Conservation (phyloP, 2,113 vertebrate genomes). For the Misgurnus anguillicaudatus region DNA sequence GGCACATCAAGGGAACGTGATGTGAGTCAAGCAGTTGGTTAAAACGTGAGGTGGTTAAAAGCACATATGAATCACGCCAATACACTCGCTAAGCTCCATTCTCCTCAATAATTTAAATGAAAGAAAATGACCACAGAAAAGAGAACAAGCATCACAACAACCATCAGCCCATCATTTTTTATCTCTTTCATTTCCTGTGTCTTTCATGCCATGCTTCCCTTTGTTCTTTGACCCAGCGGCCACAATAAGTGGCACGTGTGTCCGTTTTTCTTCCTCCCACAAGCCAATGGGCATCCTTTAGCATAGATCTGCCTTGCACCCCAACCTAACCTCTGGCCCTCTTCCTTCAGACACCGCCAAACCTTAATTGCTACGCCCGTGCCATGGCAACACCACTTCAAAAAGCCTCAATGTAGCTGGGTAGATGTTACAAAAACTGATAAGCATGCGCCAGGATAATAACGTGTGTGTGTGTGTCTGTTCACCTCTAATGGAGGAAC, state of each 20-base stretch:
- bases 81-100: conserved; percentile 14
- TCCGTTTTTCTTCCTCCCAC: conserved; percentile 45
- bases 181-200: conserved; percentile 26
- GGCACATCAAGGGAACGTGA: neutral
- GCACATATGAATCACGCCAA: neutral
- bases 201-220: conserved; percentile 37
- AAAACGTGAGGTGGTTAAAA: neutral
- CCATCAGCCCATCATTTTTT: neutral
- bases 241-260: conserved; percentile 41
- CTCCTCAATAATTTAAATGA: conserved; percentile 30
- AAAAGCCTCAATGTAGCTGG: conserved; percentile 43
- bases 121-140: conserved; percentile 43
- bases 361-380: conserved; percentile 18
- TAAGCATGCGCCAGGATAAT: conserved; percentile 57
- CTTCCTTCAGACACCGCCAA: neutral
- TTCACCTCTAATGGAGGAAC: conserved; percentile 47
- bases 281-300: conserved; percentile 51
- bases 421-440: conserved; percentile 49
- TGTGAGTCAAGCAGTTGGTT: neutral
- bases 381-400: conserved; percentile 52
- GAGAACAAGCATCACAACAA: conserved; percentile 20
- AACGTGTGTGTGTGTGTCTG: conserved; percentile 34
- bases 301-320: conserved; percentile 49
- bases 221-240: conserved; percentile 52
- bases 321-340: conserved; percentile 36